Evolutionary conservation across 2,888 invertebrate genomes (phyloP).

Genomic region (Cryptophagus acutangulus): DNA sequence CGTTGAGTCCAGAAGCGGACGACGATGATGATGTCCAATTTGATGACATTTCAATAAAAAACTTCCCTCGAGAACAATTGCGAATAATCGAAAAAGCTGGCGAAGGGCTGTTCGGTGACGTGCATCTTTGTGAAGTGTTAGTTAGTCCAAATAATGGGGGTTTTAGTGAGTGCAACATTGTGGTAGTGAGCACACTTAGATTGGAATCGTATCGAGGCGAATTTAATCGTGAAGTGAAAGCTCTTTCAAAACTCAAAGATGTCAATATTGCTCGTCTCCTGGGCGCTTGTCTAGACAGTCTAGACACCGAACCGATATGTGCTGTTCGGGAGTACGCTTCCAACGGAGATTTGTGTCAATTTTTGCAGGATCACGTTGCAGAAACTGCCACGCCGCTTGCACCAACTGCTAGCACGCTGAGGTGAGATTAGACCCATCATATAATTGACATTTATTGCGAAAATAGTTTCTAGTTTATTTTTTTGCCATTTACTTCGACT

Average conservation of each 20-base stretch:
- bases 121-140: slow-evolving; percentile 61
- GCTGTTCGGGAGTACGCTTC: slow-evolving; percentile 73
- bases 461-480: too few relatives aligned
- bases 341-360: slow-evolving; percentile 79
- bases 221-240: slow-evolving; percentile 65
- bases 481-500: too few relatives aligned
- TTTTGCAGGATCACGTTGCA: slow-evolving; percentile 73
- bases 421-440: too few relatives aligned
- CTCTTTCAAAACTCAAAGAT: slow-evolving; percentile 64
- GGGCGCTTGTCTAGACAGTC: slow-evolving; percentile 66
- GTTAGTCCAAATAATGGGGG: slow-evolving; percentile 33
- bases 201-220: slow-evolving; percentile 60
- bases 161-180: slow-evolving; percentile 49
- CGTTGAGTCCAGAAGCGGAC: slow-evolving; percentile 46
- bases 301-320: slow-evolving; percentile 68
- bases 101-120: slow-evolving; percentile 71
- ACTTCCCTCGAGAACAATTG: slow-evolving; percentile 69
- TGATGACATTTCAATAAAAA: slow-evolving; percentile 50
- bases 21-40: slow-evolving; percentile 51
- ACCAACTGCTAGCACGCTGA: slow-evolving; percentile 62
- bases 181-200: slow-evolving; percentile 69
- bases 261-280: slow-evolving; percentile 67
- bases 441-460: too few relatives aligned
- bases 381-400: slow-evolving; percentile 62
- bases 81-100: slow-evolving; percentile 73